Percentiles rank a stretch among this genome's conserved stretches.
Evolutionary conservation across 2,888 invertebrate genomes (phyloP).

Genomic region (Creontiades dilutus): DNA sequence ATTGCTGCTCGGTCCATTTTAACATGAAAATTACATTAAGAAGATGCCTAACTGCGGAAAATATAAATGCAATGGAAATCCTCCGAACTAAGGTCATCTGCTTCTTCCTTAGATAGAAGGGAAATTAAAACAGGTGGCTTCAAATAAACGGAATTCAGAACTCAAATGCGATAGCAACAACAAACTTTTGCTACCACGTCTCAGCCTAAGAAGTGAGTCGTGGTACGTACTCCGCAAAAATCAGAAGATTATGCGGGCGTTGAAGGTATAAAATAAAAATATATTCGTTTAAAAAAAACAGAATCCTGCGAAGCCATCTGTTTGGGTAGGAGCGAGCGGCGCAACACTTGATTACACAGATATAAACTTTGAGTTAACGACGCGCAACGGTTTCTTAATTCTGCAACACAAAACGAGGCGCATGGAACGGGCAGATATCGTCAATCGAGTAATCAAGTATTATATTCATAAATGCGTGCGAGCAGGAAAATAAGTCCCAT

Average conservation of each 20-base stretch:
- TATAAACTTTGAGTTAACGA: slow-evolving; percentile 34
- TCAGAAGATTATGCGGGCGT: background rate
- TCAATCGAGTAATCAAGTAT: slow-evolving; percentile 50
- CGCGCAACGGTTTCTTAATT: slow-evolving; percentile 2
- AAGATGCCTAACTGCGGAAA: background rate
- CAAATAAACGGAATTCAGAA: slow-evolving; percentile 13
- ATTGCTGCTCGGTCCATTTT: slow-evolving; percentile 41
- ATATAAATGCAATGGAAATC: background rate
- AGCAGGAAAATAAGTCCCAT: slow-evolving; percentile 25
- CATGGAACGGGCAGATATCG: background rate
- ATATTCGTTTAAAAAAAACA: background rate
- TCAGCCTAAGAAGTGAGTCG: background rate
- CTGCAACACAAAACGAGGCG: background rate
- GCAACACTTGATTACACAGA: slow-evolving; percentile 56
- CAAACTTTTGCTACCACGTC: background rate
- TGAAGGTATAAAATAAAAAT: background rate
- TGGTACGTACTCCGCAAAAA: background rate
- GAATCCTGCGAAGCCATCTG: slow-evolving; percentile 46
- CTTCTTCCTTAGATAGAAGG: slow-evolving; percentile 54
- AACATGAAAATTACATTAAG: background rate
- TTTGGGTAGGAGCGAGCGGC: slow-evolving; percentile 69
- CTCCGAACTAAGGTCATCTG: slow-evolving; percentile 34
- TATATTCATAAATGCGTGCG: slow-evolving; percentile 49
- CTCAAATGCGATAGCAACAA: background rate
- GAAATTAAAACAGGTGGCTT: slow-evolving; percentile 51